Evolutionary conservation across 1,140 invertebrate genomes (phyloP).

Genomic region (Saxidomus purpurata): DNA sequence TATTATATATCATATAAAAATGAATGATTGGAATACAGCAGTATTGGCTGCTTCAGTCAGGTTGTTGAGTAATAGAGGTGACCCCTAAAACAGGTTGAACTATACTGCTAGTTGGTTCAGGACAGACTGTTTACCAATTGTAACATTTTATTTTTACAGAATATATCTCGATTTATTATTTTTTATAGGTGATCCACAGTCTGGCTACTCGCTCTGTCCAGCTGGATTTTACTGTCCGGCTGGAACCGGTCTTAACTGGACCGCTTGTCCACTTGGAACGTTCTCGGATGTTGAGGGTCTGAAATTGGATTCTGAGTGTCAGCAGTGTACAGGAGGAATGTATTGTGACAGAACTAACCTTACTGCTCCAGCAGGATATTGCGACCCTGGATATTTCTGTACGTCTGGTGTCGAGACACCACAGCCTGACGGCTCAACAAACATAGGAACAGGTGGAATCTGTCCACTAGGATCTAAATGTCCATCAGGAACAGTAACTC

Average conservation of each 20-base stretch:
- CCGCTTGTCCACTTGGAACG: slow-evolving; percentile 82
- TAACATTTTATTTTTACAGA: no score
- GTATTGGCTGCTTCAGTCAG: no score
- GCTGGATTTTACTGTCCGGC: slow-evolving; percentile 82
- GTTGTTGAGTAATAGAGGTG: no score
- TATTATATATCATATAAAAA: no score
- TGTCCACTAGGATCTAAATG: slow-evolving; percentile 83
- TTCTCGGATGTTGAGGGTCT: slow-evolving; percentile 82
- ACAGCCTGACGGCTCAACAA: slow-evolving; percentile 77
- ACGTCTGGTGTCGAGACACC: slow-evolving; percentile 79
- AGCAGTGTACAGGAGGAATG: slow-evolving; percentile 80
- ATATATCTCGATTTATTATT: no score
- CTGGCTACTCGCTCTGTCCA: slow-evolving; percentile 82
- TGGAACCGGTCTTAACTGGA: slow-evolving; percentile 82
- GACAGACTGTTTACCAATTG: no score
- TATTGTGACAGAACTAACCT: slow-evolving; percentile 83
- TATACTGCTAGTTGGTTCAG: no score
- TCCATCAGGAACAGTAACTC: slow-evolving; percentile 75
- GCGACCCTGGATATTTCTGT: slow-evolving; percentile 82
- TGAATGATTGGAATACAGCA: no score
- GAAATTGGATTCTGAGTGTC: slow-evolving; percentile 74
- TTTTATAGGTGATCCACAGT: slow-evolving; percentile 79
- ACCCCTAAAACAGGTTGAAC: no score
- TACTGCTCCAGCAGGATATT: slow-evolving; percentile 78
- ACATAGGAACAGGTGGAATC: slow-evolving; percentile 82